These are phyloP conservation scores for Branchinecta lynchi DNA, from an alignment of 1,140 invertebrate genomes.

Conservation along the genomic window DNA sequence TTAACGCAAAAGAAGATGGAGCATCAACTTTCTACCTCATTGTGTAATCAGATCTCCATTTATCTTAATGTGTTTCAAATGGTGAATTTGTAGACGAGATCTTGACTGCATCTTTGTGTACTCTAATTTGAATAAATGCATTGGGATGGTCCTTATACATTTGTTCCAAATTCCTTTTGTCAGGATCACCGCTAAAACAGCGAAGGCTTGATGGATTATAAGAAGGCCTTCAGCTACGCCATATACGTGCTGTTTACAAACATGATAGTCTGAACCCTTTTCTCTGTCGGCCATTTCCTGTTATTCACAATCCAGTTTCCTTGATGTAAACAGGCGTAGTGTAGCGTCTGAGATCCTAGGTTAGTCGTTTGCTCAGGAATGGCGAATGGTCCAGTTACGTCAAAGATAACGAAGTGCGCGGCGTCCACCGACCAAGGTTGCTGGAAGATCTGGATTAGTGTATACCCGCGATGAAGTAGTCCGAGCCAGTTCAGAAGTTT, in stretches of 20 bases:
- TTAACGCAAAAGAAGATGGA: slow-evolving; percentile 7
- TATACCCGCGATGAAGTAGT: too few species aligned
- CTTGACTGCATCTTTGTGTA: background rate
- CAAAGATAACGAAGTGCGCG: too few species aligned
- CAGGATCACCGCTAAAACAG: background rate
- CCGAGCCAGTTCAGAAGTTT: background rate
- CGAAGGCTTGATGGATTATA: too few species aligned
- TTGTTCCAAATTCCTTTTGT: slow-evolving; percentile 3
- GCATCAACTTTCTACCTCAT: slow-evolving; percentile 3
- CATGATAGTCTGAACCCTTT: background rate
- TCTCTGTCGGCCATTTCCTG: background rate
- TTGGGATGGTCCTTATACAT: background rate
- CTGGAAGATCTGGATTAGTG: too few species aligned
- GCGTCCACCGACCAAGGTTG: too few species aligned
- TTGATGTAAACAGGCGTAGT: background rate
- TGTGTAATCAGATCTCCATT: slow-evolving; percentile 9
- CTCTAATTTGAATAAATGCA: slow-evolving; percentile 4
- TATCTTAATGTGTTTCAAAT: slow-evolving; percentile 11
- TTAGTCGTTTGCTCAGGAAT: too few species aligned
- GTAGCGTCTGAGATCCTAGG: background rate
- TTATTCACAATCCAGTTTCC: background rate
- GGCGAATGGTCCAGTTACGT: too few species aligned
- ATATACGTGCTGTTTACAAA: background rate
- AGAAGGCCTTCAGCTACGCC: background rate
- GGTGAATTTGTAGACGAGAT: background rate